Conservation (phyloP, 2,113 vertebrate species). For the Brachirus orientalis region DNA sequence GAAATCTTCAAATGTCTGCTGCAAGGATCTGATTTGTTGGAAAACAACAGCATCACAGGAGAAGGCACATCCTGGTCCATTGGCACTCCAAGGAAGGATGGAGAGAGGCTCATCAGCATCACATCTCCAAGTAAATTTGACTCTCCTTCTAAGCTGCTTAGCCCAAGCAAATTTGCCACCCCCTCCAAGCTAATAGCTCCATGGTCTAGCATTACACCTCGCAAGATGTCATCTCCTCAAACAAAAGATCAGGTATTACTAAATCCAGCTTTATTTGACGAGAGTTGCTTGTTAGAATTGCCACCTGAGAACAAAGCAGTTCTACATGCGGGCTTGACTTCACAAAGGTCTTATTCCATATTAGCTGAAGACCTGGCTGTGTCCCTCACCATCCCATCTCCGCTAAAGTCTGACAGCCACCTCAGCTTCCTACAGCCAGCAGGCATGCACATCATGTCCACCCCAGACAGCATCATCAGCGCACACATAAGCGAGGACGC, state of each 20-base stretch:
- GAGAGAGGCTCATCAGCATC: slow-evolving; percentile 76
- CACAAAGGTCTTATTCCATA: slow-evolving; percentile 86
- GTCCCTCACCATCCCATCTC: slow-evolving; percentile 95
- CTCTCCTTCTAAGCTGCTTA: slow-evolving; percentile 77
- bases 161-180: slow-evolving; percentile 76
- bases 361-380: slow-evolving; percentile 94
- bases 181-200: slow-evolving; percentile 80
- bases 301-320: slow-evolving; percentile 79
- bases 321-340: slow-evolving; percentile 65
- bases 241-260: slow-evolving; percentile 78
- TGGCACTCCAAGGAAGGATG: slow-evolving; percentile 87
- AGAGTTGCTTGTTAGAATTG: slow-evolving; percentile 94
- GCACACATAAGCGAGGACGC: slow-evolving; percentile 93
- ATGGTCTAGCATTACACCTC: slow-evolving; percentile 88
- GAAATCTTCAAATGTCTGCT: slow-evolving; percentile 97
- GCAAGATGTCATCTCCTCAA: slow-evolving; percentile 75
- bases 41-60: slow-evolving; percentile 72
- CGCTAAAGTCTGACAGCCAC: slow-evolving; percentile 94
- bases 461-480: slow-evolving; percentile 88
- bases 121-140: slow-evolving; percentile 77
- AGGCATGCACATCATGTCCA: slow-evolving; percentile 61
- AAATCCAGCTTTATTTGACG: slow-evolving; percentile 91
- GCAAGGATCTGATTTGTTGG: slow-evolving; percentile 92
- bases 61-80: slow-evolving; percentile 86
- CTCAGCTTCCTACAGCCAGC: slow-evolving; percentile 91